Percentiles rank a stretch among this genome's conserved stretches.
These are phyloP conservation scores for Hoplodrina ambigua DNA, from an alignment of 2,888 invertebrate genomes.

Conservation along the genomic window DNA sequence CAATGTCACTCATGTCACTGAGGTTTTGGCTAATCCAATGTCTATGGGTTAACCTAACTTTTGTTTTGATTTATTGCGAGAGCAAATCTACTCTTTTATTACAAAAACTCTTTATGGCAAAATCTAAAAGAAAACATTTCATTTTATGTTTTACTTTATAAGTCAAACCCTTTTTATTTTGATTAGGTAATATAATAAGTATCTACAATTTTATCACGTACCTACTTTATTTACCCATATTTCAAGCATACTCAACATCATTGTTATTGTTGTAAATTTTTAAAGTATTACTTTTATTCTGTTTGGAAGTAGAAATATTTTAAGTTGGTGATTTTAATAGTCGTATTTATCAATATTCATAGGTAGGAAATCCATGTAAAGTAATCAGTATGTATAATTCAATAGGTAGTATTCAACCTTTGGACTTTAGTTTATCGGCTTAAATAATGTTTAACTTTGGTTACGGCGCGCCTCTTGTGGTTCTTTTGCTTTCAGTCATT, in stretches of 20 bases:
- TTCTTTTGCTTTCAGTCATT: slow-evolving; percentile 74
- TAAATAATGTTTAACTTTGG: slow-evolving; percentile 58
- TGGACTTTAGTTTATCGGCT: slow-evolving; percentile 72
- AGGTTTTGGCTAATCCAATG: too few species aligned
- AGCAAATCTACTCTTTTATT: slow-evolving; percentile 1
- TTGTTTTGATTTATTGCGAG: slow-evolving; percentile 41
- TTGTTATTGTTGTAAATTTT: slow-evolving; percentile 13
- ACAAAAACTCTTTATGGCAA: background rate
- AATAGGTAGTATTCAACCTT: slow-evolving; percentile 71
- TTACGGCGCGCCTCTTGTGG: slow-evolving; percentile 67
- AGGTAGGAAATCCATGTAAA: slow-evolving; percentile 10
- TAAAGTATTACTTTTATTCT: slow-evolving; percentile 10
- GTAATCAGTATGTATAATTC: slow-evolving; percentile 30
- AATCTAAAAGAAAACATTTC: slow-evolving; percentile 31
- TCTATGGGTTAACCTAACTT: slow-evolving; percentile 29
- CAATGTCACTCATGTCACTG: too few species aligned
- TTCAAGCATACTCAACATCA: slow-evolving; percentile 5
- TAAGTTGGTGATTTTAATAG: background rate
- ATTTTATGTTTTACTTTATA: slow-evolving; percentile 48
- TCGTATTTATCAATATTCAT: slow-evolving; percentile 9
- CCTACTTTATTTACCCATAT: slow-evolving; percentile 13
- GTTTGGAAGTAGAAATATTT: slow-evolving; percentile 13
- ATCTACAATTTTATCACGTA: slow-evolving; percentile 26
- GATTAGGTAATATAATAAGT: slow-evolving; percentile 54
- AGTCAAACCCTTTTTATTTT: slow-evolving; percentile 33